Evolutionary conservation across 2,888 invertebrate species (phyloP).

Genomic region (Geophilus truncorum): DNA sequence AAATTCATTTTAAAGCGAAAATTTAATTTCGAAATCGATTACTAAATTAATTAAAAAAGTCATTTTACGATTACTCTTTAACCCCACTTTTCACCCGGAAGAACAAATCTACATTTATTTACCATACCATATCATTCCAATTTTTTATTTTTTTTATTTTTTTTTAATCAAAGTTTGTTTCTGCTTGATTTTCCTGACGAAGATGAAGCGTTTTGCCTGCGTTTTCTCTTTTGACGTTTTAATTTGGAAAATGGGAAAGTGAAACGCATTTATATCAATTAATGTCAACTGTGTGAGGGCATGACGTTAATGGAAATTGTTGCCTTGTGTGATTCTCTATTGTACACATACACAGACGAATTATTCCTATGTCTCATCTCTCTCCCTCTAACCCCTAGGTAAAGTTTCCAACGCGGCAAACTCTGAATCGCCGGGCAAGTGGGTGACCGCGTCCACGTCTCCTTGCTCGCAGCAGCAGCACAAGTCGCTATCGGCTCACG

Average conservation of each 20-base stretch:
- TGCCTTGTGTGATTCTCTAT: background rate
- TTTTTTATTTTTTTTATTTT: background rate
- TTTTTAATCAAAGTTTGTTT: background rate
- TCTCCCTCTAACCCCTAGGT: background rate
- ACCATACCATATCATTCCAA: no score
- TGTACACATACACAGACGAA: background rate
- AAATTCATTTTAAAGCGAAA: background rate
- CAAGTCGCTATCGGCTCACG: conserved; percentile 9
- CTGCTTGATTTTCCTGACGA: conserved; percentile 8
- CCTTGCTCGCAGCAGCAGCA: conserved; percentile 28
- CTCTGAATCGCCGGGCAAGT: background rate
- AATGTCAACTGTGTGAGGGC: conserved; percentile 52
- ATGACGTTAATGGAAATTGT: conserved; percentile 28
- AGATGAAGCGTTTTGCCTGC: conserved; percentile 31
- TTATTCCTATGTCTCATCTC: no score
- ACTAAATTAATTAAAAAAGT: no score
- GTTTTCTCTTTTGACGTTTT: conserved; percentile 54
- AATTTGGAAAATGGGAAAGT: conserved; percentile 61
- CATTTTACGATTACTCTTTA: no score
- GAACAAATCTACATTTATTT: no score
- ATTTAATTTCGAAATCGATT: no score
- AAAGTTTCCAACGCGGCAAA: conserved; percentile 14
- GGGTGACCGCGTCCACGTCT: conserved; percentile 14
- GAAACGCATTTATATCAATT: conserved; percentile 60
- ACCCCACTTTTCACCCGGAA: no score